These are phyloP conservation scores for Porites cylindrica DNA, from an alignment of 92 coral and sea anemone species.

Conservation along the genomic window DNA sequence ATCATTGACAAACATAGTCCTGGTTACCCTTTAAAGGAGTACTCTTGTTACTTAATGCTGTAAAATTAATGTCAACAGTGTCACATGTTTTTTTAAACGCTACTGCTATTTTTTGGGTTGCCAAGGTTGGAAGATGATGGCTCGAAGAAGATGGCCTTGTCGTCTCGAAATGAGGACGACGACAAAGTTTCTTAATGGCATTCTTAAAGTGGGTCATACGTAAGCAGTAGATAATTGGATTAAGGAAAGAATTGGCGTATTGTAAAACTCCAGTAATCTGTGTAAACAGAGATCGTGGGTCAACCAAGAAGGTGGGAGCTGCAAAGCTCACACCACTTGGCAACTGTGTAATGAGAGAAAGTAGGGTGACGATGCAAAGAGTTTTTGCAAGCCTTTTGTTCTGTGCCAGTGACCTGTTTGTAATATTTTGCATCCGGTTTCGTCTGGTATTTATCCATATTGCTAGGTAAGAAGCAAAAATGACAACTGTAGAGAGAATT, in stretches of 20 bases:
- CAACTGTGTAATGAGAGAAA: slow-evolving; percentile 18
- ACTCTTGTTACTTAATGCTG: no score
- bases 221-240: slow-evolving; percentile 16
- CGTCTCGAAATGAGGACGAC: neutral
- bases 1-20: no score
- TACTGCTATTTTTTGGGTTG: neutral
- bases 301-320: neutral
- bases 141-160: neutral
- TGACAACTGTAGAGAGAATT: neutral
- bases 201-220: slow-evolving; percentile 4
- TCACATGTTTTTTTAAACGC: neutral
- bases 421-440: neutral
- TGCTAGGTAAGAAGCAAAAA: neutral
- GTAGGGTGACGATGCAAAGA: slow-evolving; percentile 11
- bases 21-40: no score
- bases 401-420: slow-evolving; percentile 3
- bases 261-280: neutral
- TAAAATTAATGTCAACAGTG: neutral
- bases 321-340: slow-evolving; percentile 2
- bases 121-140: neutral
- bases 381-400: slow-evolving; percentile 22
- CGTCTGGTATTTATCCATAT: slow-evolving; percentile 10
- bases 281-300: neutral
- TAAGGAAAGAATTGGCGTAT: slow-evolving; percentile 11
- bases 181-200: neutral